Evolutionary conservation across 2,797 vertebrate genomes (phyloP), one percentile per base, ranked within the genome.

Genomic region (Jordanella pulchra): DNA sequence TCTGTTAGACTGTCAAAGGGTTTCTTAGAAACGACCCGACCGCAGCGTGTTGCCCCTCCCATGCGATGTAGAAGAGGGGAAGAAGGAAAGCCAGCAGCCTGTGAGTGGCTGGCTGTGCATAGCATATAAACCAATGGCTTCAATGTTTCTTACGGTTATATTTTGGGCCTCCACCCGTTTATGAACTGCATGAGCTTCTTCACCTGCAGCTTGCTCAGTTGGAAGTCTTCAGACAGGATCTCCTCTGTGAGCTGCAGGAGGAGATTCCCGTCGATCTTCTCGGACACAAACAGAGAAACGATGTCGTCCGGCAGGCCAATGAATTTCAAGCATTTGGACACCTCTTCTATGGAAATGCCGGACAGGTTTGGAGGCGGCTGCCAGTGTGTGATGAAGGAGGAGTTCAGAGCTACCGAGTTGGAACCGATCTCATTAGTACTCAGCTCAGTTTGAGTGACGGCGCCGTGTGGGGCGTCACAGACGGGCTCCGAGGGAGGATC

Each of bases 181-280:
- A 99, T 99, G 93, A 99, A 99, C 90, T 99, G 98, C 89, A 99
- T 89, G 80, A 99, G 97, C 92, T 99, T 99, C 93, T 97, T 99
- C 87, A 99, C 97, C 89, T 99, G 97, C 79, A 99, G 94, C 91
- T 99, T 99, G 94, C 97, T 99, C 72, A 99, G 92, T 78, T 96
- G 96, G 91, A 99, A 99, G 93, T 99, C 98, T 89, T 99, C 97
- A 0, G 96, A 97, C 80, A 99, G 87, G 77, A 99, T 99, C 89
- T 99, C 98, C 86, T 99, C 97, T 0, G 96, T 98, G 72, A 99
- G 96, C 87, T 99, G 97, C 86, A 98, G 93, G 25, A 99, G 95
- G 85, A 99, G 92, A 91, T 95, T 99, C 72, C 98, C 98, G 32
- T 99, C 98, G 9, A 99, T 98, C 93, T 98, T 99, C 93, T 99